Conservation (phyloP, 2,888 invertebrate genomes). For the Molanna angustata region DNA sequence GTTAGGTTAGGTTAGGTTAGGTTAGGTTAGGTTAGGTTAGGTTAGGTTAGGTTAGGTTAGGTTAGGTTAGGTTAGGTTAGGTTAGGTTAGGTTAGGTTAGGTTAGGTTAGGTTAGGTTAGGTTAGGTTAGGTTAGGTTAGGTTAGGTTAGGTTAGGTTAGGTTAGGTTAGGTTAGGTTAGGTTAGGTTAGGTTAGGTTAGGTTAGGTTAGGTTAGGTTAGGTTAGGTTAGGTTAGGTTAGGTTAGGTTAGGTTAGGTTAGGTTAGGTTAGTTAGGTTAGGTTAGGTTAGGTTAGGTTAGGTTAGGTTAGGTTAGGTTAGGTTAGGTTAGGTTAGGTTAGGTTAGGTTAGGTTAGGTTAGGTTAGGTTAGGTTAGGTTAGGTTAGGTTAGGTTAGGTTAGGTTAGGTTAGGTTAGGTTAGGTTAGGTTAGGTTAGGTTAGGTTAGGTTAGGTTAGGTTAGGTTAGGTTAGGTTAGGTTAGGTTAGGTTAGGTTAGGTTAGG, state of each 20-base stretch:
- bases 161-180: slow-evolving; percentile 18
- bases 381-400: slow-evolving; percentile 15
- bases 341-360: slow-evolving; percentile 15
- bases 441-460: slow-evolving; percentile 8
- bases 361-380: slow-evolving; percentile 7
- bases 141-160: not conserved
- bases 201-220: slow-evolving; percentile 19
- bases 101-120: too few species aligned
- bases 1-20: too few species aligned
- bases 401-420: slow-evolving; percentile 10
- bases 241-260: slow-evolving; percentile 15
- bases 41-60: too few species aligned
- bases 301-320: not conserved
- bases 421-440: not conserved
- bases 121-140: too few species aligned
- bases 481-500: slow-evolving; percentile 16
- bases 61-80: too few species aligned
- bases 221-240: slow-evolving; percentile 22
- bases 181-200: slow-evolving; percentile 24
- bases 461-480: slow-evolving; percentile 15
- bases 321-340: slow-evolving; percentile 10
- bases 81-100: too few species aligned
- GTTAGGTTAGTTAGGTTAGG: slow-evolving; percentile 11
- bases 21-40: too few species aligned
- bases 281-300: slow-evolving; percentile 4